These are phyloP conservation scores for Tanytarsus gracilentus DNA, from an alignment of 2,888 invertebrate species.

Conservation along the genomic window DNA sequence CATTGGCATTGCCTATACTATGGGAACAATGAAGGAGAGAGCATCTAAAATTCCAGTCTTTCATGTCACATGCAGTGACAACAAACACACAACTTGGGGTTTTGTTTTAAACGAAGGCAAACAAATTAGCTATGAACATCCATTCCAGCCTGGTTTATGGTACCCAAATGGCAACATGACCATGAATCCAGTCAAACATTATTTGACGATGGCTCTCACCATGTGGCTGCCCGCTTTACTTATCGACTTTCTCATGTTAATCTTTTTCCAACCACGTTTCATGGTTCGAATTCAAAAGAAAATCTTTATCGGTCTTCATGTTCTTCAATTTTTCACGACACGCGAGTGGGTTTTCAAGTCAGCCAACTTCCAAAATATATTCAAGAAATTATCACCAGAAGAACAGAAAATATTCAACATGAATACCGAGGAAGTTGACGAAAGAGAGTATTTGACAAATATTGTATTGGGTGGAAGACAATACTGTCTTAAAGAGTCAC, in stretches of 20 bases:
- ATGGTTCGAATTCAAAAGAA: conserved; percentile 50
- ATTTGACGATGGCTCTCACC: conserved; percentile 61
- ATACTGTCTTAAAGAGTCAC: conserved; percentile 78
- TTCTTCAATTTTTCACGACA: conserved; percentile 87
- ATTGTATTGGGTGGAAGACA: conserved; percentile 74
- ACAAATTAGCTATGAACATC: conserved; percentile 60
- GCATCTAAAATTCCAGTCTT: conserved; percentile 67
- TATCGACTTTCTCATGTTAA: conserved; percentile 67
- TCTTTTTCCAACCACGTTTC: conserved; percentile 68
- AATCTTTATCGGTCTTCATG: conserved; percentile 48
- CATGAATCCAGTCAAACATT: conserved; percentile 57
- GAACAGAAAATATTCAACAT: conserved; percentile 49
- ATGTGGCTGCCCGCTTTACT: conserved; percentile 74
- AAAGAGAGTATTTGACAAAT: conserved; percentile 58
- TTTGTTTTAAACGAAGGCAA: conserved; percentile 69
- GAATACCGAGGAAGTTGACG: conserved; percentile 20
- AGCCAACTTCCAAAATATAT: conserved; percentile 54
- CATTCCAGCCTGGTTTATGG: conserved; percentile 80
- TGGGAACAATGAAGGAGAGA: conserved; percentile 48
- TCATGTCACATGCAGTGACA: conserved; percentile 80
- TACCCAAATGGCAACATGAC: conserved; percentile 73
- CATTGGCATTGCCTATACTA: conserved; percentile 57
- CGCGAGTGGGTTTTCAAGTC: conserved; percentile 78
- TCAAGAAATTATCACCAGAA: conserved; percentile 46
- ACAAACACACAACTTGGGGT: conserved; percentile 78